phyloP scores from a whole-genome alignment of 2,113 vertebrate genomes.

The Chauna torquata region DNA sequence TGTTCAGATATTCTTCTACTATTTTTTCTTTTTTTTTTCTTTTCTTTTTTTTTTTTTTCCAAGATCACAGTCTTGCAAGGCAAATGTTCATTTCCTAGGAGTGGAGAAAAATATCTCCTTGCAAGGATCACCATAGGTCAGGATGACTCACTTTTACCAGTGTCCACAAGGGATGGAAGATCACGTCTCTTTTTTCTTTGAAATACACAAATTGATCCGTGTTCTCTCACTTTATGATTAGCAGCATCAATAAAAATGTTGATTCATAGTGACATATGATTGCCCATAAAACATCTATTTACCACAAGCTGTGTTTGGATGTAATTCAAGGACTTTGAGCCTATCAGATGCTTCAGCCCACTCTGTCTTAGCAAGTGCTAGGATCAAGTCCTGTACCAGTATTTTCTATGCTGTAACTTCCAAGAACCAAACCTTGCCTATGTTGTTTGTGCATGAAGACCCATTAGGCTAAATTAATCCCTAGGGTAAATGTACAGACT shows the following conservation, averaged over 20 bases:
- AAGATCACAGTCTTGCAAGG: not conserved
- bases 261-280: not conserved
- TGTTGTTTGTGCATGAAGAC: conserved; percentile 19
- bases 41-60: not conserved
- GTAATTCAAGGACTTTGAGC: not conserved
- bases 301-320: not conserved
- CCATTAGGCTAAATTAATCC: conserved; percentile 62
- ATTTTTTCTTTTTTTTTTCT: not conserved
- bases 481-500: conserved; percentile 7
- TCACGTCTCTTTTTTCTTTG: not conserved
- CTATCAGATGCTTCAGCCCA: not conserved
- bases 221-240: not conserved
- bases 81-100: not conserved
- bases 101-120: not conserved
- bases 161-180: not conserved
- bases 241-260: not conserved
- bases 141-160: conserved; percentile 10
- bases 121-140: not conserved
- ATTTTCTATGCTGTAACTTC: not conserved
- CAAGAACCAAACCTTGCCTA: conserved; percentile 3
- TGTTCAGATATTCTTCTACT: not conserved
- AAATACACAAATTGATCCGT: not conserved
- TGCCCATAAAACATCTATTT: not conserved
- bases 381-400: not conserved
- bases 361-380: not conserved